Conservation (phyloP, 2,113 vertebrate genomes). For the Falco punctatus region DNA sequence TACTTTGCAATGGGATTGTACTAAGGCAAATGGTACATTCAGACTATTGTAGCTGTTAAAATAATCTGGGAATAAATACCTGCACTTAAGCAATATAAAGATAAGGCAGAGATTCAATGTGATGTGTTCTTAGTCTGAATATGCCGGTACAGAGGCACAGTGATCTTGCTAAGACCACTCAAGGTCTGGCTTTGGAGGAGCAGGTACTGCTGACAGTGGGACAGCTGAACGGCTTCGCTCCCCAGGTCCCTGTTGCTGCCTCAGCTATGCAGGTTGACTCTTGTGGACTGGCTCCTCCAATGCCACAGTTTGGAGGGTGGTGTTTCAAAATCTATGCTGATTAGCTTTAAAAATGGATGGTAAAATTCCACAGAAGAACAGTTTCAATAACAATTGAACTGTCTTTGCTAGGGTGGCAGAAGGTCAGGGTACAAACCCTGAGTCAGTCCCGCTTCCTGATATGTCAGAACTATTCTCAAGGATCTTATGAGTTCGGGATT, state of each 20-base stretch:
- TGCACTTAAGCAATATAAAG: not conserved
- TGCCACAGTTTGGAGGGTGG: not conserved
- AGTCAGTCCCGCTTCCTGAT: not conserved
- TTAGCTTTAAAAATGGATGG: not conserved
- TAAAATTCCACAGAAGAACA: not conserved
- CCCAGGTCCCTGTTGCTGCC: not conserved
- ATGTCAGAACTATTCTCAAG: not conserved
- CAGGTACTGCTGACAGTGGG: not conserved
- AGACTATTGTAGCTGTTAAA: not conserved
- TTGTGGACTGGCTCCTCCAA: not conserved
- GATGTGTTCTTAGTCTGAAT: not conserved
- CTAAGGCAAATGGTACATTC: not conserved
- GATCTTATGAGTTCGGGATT: not conserved
- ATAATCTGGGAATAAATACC: not conserved
- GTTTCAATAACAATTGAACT: not conserved
- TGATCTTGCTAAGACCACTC: not conserved
- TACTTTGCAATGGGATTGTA: not conserved
- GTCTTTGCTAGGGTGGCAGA: not conserved
- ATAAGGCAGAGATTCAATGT: not conserved
- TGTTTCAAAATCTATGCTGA: not conserved
- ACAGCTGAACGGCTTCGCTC: not conserved
- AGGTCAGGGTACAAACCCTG: not conserved
- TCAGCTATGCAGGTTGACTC: rapidly evolving
- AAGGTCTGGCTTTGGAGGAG: not conserved
- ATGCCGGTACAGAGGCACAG: not conserved